Base-by-base conservation (phyloP, 2,113 vertebrate genomes). In the Megaceryle torquata region DNA sequence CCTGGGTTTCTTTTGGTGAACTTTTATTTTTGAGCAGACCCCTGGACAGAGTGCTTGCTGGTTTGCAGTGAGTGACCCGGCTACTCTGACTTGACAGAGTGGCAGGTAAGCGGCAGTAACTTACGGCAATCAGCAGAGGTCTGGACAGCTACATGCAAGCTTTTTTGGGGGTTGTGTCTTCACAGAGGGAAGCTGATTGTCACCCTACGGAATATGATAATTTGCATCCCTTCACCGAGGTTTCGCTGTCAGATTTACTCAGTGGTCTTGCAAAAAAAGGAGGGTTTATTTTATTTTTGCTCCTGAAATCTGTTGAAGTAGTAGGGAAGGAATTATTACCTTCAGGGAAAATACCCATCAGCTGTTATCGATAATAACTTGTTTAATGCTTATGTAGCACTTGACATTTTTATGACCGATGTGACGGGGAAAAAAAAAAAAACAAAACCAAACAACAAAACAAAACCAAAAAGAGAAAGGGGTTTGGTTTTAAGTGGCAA, bases 81-180 rank as follows among this genome's bases (percentile, higher is more conserved):
- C 79, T 74, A 3, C 57, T 48, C 64, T 31, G 41, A 72, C 74
- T 13, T 92, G 84, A 24, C 60, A 15, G 84, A 43, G 67, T 16
- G 59, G 75, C 79, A 91, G 96, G 85, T 76, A 79, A 93, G 70
- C 82, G 67, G 63, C 59, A 37, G 82, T 89, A 80, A 76, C 43
- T 82, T 65, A 86, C 11, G 59, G 88, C 82, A 88, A 63, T 90
- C 85, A 88, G 71, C 59, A 72, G 95, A 85, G 89, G 22, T 87
- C 82, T 79, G 92, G 70, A 56, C 74, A 82, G 81, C 61, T 75
- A 22, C 0, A 15, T 25, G 41, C 1, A 54, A 95, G 71, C 68
- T 88, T 54, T 44, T 88, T 9, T 57, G 50, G 91, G 53, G 17
- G 10, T 48, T 86, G 59, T 31, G 54, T 44, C 59, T 83, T 70